phyloP scores from a whole-genome alignment of 2,888 invertebrate species.

The Limnephilus lunatus region DNA sequence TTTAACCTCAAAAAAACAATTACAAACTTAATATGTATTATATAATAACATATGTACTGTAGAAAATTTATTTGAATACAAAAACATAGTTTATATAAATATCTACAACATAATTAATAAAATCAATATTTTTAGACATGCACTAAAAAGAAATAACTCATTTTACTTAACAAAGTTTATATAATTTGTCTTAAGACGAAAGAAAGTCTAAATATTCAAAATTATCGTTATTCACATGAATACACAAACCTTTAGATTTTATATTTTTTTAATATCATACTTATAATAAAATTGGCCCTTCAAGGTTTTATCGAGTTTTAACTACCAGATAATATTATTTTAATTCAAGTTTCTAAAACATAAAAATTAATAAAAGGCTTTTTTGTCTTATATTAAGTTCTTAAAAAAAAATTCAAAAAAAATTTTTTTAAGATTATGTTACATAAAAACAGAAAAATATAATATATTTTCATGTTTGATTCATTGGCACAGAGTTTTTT shows the following conservation, averaged over 20 bases:
- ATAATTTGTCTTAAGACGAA: neutral
- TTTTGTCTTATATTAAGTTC: neutral
- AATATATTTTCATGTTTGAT: no score
- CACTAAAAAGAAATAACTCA: neutral
- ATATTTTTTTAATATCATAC: neutral
- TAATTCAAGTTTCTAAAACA: neutral
- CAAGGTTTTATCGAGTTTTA: neutral
- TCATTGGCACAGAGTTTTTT: no score
- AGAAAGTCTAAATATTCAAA: neutral
- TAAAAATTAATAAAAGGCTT: neutral
- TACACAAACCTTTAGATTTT: constrained; percentile 11
- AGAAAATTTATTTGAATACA: neutral
- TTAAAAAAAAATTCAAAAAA: neutral
- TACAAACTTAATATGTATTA: no score
- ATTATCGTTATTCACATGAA: neutral
- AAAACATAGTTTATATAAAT: neutral
- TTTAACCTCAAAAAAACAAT: neutral
- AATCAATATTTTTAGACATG: neutral
- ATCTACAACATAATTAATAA: neutral
- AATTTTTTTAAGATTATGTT: neutral
- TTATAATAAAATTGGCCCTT: constrained; percentile 7
- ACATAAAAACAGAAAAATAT: no score
- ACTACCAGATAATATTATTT: neutral
- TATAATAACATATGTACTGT: no score
- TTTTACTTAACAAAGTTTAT: neutral